A percentile compares a stretch with the other conserved stretches of the same genome.
Evolutionary conservation across 1,140 invertebrate species (phyloP).

Genomic region (Brachionus asplanchnoidis): DNA sequence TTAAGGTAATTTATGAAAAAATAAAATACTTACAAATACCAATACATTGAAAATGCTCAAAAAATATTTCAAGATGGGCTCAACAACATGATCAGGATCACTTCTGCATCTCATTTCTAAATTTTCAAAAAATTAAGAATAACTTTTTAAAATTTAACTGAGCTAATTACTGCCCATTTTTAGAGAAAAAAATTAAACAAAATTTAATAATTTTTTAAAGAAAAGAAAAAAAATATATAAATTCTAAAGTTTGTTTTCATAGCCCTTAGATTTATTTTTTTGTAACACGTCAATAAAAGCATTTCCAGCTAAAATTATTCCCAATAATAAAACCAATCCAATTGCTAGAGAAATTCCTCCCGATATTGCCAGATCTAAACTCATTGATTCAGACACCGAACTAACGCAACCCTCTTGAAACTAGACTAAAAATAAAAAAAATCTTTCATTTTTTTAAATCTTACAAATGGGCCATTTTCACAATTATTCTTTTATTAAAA

Average conservation of each 20-base stretch:
- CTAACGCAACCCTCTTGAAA: background rate
- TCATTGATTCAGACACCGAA: background rate
- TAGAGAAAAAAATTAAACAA: background rate
- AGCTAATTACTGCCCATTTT: background rate
- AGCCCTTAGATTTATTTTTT: background rate
- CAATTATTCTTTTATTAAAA: background rate
- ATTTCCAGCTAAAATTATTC: background rate
- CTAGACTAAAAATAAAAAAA: background rate
- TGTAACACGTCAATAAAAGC: background rate
- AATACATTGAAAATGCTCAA: slow-evolving; percentile 11
- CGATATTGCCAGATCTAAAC: slow-evolving; percentile 1
- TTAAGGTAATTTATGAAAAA: too few species aligned
- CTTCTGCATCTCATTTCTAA: background rate
- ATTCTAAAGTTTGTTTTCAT: background rate
- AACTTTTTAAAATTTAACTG: background rate
- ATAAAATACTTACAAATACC: background rate
- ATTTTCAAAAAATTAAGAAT: too few species aligned
- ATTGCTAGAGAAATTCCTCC: slow-evolving; percentile 16
- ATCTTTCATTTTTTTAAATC: background rate
- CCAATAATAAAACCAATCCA: background rate
- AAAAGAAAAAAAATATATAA: background rate
- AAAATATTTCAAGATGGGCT: slow-evolving; percentile 37
- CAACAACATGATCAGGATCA: slow-evolving; percentile 30
- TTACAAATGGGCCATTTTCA: background rate
- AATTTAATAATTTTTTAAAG: background rate